Percentiles rank a stretch among this genome's conserved stretches.
Conservation (phyloP, 2,113 vertebrate species). For the Perca schrenkii region DNA sequence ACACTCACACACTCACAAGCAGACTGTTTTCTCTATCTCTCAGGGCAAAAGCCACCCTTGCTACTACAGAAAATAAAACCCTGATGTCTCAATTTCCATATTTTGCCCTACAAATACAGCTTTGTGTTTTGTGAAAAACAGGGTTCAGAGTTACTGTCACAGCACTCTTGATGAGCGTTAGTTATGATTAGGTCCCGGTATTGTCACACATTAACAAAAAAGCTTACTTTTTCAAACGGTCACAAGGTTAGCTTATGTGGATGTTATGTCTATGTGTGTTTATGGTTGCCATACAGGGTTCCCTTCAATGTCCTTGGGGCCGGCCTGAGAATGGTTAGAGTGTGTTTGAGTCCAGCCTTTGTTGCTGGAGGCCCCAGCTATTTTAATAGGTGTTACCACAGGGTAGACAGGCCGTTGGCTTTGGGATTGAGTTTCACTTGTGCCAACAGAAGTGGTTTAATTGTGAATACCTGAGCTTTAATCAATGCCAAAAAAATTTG, state of each 20-base stretch:
- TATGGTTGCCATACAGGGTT: constrained; percentile 64
- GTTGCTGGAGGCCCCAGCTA: constrained; percentile 49
- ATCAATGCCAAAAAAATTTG: constrained; percentile 76
- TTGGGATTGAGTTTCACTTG: constrained; percentile 73
- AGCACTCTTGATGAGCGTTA: not conserved
- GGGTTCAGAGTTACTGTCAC: constrained; percentile 12
- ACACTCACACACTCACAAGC: constrained; percentile 7
- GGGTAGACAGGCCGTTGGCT: constrained; percentile 58
- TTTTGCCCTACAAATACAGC: constrained; percentile 28
- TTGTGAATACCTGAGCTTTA: constrained; percentile 80
- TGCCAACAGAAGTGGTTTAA: constrained; percentile 79
- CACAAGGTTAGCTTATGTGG: constrained; percentile 48
- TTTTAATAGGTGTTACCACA: constrained; percentile 74
- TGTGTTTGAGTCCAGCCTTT: constrained; percentile 42
- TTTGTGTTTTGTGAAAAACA: constrained; percentile 1
- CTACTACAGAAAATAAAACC: constrained; percentile 49
- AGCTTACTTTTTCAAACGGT: constrained; percentile 23
- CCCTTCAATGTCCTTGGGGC: constrained; percentile 60
- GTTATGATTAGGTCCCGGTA: constrained; percentile 6
- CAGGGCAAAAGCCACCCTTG: constrained; percentile 24
- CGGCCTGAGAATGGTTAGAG: constrained; percentile 54
- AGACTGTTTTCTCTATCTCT: constrained; percentile 14
- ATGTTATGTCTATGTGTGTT: constrained; percentile 64
- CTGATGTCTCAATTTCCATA: constrained; percentile 34
- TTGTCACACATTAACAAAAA: constrained; percentile 46